A percentile compares a stretch with the other conserved stretches of the same genome.
phyloP scores from a whole-genome alignment of 2,888 invertebrate genomes.

The Cremastinae sp. region DNA sequence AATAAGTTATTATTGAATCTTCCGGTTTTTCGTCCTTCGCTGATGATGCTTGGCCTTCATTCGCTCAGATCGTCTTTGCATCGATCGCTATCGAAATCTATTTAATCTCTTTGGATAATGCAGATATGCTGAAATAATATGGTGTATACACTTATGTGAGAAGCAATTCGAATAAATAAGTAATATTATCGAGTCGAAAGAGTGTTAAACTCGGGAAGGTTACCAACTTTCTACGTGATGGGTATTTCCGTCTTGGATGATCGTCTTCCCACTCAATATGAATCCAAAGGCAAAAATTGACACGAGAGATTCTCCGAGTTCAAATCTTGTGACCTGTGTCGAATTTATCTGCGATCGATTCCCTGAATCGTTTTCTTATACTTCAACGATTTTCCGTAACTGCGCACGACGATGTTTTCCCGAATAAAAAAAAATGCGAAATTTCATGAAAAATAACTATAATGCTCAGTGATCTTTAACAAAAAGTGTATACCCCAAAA shows the following conservation, averaged over 20 bases:
- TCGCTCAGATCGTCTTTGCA: not conserved
- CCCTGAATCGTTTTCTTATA: constrained; percentile 28
- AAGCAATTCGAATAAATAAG: too few species aligned
- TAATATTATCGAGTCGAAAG: not conserved
- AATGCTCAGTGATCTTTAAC: too few species aligned
- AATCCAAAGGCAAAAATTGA: constrained; percentile 24
- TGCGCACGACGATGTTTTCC: constrained; percentile 1
- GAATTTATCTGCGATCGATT: constrained; percentile 26
- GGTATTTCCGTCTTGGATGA: constrained; percentile 67
- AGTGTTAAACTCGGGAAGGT: constrained; percentile 60
- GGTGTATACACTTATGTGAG: too few species aligned
- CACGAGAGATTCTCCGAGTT: constrained; percentile 35
- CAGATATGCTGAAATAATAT: too few species aligned
- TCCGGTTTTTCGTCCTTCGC: constrained; percentile 10
- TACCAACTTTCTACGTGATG: constrained; percentile 68
- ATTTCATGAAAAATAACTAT: too few species aligned
- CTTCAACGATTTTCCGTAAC: constrained; percentile 25
- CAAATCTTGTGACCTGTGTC: constrained; percentile 35
- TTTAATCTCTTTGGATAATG: constrained; percentile 2
- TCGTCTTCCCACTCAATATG: constrained; percentile 39
- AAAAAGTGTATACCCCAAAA: too few species aligned
- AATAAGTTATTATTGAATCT: constrained; percentile 2
- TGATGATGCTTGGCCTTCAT: constrained; percentile 16
- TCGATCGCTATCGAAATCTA: not conserved
- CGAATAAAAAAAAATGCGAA: not conserved